phyloP scores from a whole-genome alignment of 2,797 vertebrate species.

The Anabas testudineus region DNA sequence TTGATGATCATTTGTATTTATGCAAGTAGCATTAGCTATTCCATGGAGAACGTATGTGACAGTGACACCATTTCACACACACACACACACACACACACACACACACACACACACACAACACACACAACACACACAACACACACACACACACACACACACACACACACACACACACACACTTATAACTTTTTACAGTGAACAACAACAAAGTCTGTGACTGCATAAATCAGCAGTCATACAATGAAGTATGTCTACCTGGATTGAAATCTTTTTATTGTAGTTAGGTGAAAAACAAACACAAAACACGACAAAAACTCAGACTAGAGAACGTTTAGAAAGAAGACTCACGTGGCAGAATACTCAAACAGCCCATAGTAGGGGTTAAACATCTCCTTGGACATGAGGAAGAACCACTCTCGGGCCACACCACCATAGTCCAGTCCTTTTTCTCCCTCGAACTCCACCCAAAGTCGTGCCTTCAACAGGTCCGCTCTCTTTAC shows the following conservation, averaged over 20 bases:
- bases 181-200: not conserved
- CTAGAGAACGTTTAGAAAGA: not conserved
- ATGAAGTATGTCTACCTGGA: not conserved
- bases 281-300: not conserved
- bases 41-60: not conserved
- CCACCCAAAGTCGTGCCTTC: slow-evolving; percentile 96
- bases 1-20: not conserved
- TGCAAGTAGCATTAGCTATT: not conserved
- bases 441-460: slow-evolving; percentile 96
- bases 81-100: no score
- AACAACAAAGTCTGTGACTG: not conserved
- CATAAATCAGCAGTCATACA: not conserved
- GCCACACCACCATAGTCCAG: slow-evolving; percentile 96
- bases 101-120: no score
- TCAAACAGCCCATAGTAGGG: slow-evolving; percentile 98
- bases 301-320: not conserved
- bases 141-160: no score
- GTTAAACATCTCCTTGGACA: slow-evolving; percentile 99
- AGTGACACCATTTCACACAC: not conserved
- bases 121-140: no score
- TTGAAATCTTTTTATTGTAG: not conserved
- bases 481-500: slow-evolving; percentile 93
- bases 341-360: slow-evolving; percentile 97
- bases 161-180: not conserved
- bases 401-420: slow-evolving; percentile 98